Base-by-base conservation (phyloP, 1,140 invertebrate genomes). In the Drosophila truncata region DNA sequence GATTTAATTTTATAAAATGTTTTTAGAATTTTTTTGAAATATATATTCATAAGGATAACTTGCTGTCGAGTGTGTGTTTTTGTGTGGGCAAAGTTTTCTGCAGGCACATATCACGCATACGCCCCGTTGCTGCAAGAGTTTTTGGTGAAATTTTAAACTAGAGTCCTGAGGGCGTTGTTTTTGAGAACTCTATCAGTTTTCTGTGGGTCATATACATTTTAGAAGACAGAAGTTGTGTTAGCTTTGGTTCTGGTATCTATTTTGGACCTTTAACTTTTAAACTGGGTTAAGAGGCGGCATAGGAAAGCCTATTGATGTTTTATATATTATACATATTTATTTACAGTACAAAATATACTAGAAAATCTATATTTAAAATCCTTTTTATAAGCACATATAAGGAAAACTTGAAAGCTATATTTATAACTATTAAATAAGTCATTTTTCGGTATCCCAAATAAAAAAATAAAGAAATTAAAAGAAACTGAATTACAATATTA, bases 131-230 rank as follows among this genome's bases (percentile, higher is more conserved):
- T 41, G 46, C n/a, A 18, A 8, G 14, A 58, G 33, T 35, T 46
- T 69, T 67, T 67, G n/a, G 42, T 57, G 20, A n/a, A 64, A 58
- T 47, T 66, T 44, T 57, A 16, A 55, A 50, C 47, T 73, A 23
- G 2, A 35, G 25, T 41, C 11, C 27, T 16, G 16, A n/a, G 25
- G 62, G 41, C 8, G 31, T 39, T 23, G 23, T 37, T 31, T 31
- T 46, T 13, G 25, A 20, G 16, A 71, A 58, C n/a, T 44, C 29
- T 46, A 18, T 16, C 14, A 41, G 41, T 49, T 60, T 7, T 7
- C n/a, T n/a, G 23, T 29, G 27, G n/a, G 23, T 3, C 41, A 23
- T 27, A 39, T 67, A 29, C 10, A 47, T 39, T 63, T 29, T 47
- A 37, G 25, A 23, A 46, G 9, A n/a, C 14, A 25, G 3, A 33